A percentile compares a stretch with the other conserved stretches of the same genome.
Conservation (phyloP, 2,888 invertebrate genomes). For the Arenicola marina region DNA sequence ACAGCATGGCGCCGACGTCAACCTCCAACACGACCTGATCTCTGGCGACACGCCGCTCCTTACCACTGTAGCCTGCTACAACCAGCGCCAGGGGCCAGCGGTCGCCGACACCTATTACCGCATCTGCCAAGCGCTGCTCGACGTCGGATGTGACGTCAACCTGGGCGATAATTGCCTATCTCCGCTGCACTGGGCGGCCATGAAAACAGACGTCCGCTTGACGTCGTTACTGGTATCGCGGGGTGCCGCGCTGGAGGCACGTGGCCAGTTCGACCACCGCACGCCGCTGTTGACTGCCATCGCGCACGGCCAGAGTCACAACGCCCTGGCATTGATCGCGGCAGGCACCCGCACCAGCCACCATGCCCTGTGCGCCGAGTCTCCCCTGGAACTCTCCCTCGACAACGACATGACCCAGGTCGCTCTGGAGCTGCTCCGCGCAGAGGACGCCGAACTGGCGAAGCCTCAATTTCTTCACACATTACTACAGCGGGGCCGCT, state of each 20-base stretch:
- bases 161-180: conserved; percentile 13
- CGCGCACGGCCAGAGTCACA: neutral
- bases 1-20: conserved; percentile 12
- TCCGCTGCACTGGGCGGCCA: conserved; percentile 18
- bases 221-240: conserved; percentile 8
- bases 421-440: conserved; percentile 16
- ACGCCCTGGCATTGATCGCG: conserved; percentile 3
- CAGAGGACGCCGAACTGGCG: conserved; percentile 9
- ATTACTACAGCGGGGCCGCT: neutral
- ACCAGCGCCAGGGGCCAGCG: neutral
- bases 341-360: conserved; percentile 16
- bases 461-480: conserved; percentile 2
- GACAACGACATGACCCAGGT: conserved; percentile 2
- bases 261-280: no score
- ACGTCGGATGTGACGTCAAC: conserved; percentile 15
- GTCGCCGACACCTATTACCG: neutral
- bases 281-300: neutral
- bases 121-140: conserved; percentile 8
- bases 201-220: conserved; percentile 12
- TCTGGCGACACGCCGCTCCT: conserved; percentile 9
- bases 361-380: neutral
- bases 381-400: conserved; percentile 13
- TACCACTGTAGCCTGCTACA: conserved; percentile 1
- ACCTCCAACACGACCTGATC: neutral
- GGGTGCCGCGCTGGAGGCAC: conserved; percentile 14